Percentiles rank a stretch among this genome's conserved stretches.
Conservation (phyloP, 1,140 invertebrate species). For the Drosophila arizonae region DNA sequence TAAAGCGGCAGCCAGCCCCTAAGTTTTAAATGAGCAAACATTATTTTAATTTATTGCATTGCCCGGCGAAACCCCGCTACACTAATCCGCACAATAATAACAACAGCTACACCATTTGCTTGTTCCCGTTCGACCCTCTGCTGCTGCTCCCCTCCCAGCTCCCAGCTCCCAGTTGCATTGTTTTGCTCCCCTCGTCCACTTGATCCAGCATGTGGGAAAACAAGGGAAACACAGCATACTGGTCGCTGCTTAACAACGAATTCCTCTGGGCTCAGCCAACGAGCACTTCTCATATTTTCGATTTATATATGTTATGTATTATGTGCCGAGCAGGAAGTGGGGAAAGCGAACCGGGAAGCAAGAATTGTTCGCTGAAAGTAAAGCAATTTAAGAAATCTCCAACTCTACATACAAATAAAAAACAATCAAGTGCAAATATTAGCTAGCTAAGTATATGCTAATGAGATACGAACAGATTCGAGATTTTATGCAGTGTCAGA, state of each 20-base stretch:
- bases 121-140: background rate
- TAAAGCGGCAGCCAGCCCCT: slow-evolving; percentile 25
- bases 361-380: background rate
- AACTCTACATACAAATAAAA: background rate
- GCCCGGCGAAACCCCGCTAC: slow-evolving; percentile 33
- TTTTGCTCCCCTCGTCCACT: slow-evolving; percentile 6
- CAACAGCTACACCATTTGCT: slow-evolving; percentile 23
- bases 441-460: no score
- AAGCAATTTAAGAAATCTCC: background rate
- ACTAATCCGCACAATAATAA: slow-evolving; percentile 46
- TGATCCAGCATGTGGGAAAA: background rate
- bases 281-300: slow-evolving; percentile 46
- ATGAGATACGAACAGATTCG: no score
- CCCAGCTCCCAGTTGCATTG: slow-evolving; percentile 6
- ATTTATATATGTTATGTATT: slow-evolving; percentile 9
- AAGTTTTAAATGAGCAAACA: slow-evolving; percentile 65
- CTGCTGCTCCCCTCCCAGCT: background rate
- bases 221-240: background rate
- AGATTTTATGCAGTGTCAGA: no score
- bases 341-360: background rate
- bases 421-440: no score
- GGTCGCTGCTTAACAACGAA: slow-evolving; percentile 23
- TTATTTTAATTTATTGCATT: slow-evolving; percentile 64
- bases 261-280: slow-evolving; percentile 20
- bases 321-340: background rate